Conservation (phyloP, 2,888 invertebrate species). For the Silvanus unidentatus region DNA sequence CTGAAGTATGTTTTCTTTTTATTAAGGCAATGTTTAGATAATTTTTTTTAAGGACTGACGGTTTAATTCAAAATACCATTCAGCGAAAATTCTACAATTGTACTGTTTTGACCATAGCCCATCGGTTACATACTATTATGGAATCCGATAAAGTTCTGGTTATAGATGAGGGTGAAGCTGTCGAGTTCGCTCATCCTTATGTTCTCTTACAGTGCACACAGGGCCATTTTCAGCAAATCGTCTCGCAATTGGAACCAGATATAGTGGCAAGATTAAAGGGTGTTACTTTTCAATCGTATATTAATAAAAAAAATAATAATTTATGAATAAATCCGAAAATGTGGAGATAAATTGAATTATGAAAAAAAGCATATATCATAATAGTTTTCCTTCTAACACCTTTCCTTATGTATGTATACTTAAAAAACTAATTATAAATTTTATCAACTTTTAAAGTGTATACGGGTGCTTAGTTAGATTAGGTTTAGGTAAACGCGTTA, state of each 20-base stretch:
- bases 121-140: slow-evolving; percentile 47
- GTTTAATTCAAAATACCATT: slow-evolving; percentile 69
- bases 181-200: slow-evolving; percentile 73
- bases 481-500: too few species aligned
- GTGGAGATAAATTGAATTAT: too few species aligned
- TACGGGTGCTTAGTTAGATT: too few species aligned
- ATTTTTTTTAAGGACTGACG: slow-evolving; percentile 59
- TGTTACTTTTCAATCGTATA: slow-evolving; percentile 15
- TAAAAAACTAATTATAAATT: too few species aligned
- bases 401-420: too few species aligned
- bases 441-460: too few species aligned
- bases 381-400: too few species aligned
- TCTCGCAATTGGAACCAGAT: slow-evolving; percentile 58
- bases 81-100: slow-evolving; percentile 65
- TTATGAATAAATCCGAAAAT: too few species aligned
- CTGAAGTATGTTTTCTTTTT: slow-evolving; percentile 54
- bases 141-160: slow-evolving; percentile 76
- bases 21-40: background rate
- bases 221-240: slow-evolving; percentile 59
- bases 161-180: slow-evolving; percentile 68
- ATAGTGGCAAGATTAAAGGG: slow-evolving; percentile 26
- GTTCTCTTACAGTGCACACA: slow-evolving; percentile 54
- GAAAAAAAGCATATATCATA: too few species aligned
- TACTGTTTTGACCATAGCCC: slow-evolving; percentile 77
- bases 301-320: too few species aligned